Evolutionary conservation across 2,113 vertebrate species (phyloP).

Genomic region (Sapayoa aenigma): DNA sequence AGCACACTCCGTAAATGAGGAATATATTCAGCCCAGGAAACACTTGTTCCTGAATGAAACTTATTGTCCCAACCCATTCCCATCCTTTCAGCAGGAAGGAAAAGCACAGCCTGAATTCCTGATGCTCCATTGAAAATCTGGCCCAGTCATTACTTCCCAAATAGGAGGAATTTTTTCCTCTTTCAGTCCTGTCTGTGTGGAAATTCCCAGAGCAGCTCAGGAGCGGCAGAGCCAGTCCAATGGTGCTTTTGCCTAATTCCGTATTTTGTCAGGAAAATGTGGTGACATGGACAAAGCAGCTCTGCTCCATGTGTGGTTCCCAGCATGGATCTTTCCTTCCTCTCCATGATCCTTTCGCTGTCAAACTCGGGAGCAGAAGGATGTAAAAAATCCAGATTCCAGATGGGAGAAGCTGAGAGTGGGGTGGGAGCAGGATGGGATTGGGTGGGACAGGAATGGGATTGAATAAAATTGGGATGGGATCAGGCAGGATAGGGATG

Average conservation of each 20-base stretch:
- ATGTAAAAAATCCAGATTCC: not conserved
- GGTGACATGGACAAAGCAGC: not conserved
- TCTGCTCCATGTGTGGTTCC: not conserved
- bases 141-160: not conserved
- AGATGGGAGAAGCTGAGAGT: not conserved
- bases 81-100: not conserved
- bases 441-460: not conserved
- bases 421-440: not conserved
- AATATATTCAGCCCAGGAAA: not conserved
- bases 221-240: not conserved
- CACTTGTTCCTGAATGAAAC: slow-evolving; percentile 28
- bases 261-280: not conserved
- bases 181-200: not conserved
- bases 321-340: not conserved
- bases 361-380: not conserved
- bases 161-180: not conserved
- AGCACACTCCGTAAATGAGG: not conserved
- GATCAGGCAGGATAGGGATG: not conserved
- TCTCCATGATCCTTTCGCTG: not conserved
- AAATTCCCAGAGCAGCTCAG: not conserved
- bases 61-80: not conserved
- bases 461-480: no score
- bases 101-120: not conserved
- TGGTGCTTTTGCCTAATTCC: not conserved
- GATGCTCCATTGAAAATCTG: not conserved